A percentile compares a stretch with the other conserved stretches of the same genome.
These are phyloP conservation scores for Panagrolaimus sp. DNA, from an alignment of 1,140 invertebrate species.

Conservation along the genomic window DNA sequence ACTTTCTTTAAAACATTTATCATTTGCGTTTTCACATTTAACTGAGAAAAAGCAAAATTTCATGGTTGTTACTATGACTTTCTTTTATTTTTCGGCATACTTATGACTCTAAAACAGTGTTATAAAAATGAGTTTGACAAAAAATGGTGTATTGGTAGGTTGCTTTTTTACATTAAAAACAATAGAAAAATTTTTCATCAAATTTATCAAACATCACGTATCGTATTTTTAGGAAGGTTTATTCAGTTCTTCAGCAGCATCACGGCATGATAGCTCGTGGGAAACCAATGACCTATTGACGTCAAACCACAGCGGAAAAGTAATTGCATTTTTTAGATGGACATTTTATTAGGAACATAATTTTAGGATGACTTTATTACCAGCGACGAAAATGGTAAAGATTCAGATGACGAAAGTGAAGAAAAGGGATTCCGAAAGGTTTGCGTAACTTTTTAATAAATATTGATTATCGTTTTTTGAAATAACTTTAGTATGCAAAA, in stretches of 20 bases:
- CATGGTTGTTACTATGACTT: no score
- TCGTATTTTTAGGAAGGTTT: conserved; percentile 41
- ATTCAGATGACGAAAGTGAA: conserved; percentile 48
- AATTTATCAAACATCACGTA: background rate
- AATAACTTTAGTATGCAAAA: conserved; percentile 51
- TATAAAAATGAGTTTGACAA: conserved; percentile 13
- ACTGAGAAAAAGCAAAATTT: no score
- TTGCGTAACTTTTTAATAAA: background rate
- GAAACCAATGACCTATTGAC: conserved; percentile 42
- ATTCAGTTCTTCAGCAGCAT: conserved; percentile 30
- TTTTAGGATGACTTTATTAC: conserved; percentile 15
- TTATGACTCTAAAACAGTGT: background rate
- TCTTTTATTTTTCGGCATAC: no score
- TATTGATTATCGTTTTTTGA: background rate
- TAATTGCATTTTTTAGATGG: conserved; percentile 18
- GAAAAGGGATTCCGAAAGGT: conserved; percentile 44
- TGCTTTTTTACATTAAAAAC: background rate
- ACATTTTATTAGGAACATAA: background rate
- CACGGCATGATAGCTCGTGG: conserved; percentile 36
- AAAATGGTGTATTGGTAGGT: conserved; percentile 16
- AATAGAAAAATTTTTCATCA: background rate
- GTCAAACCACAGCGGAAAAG: conserved; percentile 32
- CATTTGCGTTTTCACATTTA: no score
- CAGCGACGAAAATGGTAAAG: conserved; percentile 21
- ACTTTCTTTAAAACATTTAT: no score